A percentile compares a stretch with the other conserved stretches of the same genome.
Evolutionary conservation across 2,113 vertebrate genomes (phyloP).

Genomic region (Porphyrio hochstetteri): DNA sequence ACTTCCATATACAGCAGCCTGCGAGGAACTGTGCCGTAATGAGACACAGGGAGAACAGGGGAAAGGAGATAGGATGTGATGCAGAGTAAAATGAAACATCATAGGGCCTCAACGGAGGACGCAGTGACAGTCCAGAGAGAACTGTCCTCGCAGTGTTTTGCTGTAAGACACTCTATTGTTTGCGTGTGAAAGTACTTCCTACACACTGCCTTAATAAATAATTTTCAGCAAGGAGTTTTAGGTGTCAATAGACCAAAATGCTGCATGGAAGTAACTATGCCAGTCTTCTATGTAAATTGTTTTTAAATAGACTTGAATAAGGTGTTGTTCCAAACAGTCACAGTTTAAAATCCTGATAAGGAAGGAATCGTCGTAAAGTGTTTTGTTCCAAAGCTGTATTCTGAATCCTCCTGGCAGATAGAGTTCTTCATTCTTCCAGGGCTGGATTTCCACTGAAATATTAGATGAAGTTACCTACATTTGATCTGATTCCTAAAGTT

Average conservation of each 20-base stretch:
- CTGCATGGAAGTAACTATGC: neutral
- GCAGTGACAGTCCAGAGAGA: neutral
- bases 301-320: slow-evolving; percentile 3
- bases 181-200: neutral
- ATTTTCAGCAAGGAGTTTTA: neutral
- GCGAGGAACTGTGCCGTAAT: neutral
- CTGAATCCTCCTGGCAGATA: neutral
- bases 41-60: neutral
- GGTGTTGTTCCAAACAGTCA: neutral
- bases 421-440: neutral
- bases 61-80: neutral
- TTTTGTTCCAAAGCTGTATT: neutral
- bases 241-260: neutral
- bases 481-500: neutral
- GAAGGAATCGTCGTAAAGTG: slow-evolving; percentile 1
- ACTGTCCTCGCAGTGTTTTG: neutral
- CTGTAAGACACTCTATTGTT: neutral
- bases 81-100: neutral
- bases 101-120: neutral
- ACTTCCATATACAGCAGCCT: neutral
- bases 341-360: slow-evolving; percentile 37
- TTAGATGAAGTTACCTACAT: neutral
- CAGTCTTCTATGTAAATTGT: neutral
- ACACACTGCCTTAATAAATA: neutral
- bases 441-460: neutral